A percentile compares a stretch with the other conserved stretches of the same genome.
These are phyloP conservation scores for Plectus sambesii DNA, from an alignment of 1,140 invertebrate species.

Conservation along the genomic window DNA sequence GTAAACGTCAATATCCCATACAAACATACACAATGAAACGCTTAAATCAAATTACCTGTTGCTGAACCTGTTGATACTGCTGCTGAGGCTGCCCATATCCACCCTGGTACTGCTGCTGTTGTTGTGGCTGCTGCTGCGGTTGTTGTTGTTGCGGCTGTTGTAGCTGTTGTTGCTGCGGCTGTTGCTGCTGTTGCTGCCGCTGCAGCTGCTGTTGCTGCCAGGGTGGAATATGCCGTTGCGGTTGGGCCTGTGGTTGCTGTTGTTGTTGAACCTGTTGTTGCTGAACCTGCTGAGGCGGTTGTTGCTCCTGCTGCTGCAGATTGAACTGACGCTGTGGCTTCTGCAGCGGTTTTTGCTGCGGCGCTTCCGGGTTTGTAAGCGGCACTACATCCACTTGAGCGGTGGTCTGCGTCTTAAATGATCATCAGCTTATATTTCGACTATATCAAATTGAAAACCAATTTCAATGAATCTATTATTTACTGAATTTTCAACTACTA, in stretches of 20 bases:
- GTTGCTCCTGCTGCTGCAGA: constrained; percentile 16
- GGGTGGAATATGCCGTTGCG: constrained; percentile 16
- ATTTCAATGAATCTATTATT: too few relatives aligned
- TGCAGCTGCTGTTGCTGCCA: constrained; percentile 23
- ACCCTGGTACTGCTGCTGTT: constrained; percentile 9
- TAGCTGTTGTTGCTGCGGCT: constrained; percentile 14
- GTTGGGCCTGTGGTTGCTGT: constrained; percentile 19
- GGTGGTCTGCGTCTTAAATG: too few relatives aligned
- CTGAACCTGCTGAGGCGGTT: constrained; percentile 10
- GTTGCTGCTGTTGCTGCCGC: constrained; percentile 15
- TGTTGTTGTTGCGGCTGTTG: constrained; percentile 14
- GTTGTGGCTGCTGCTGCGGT: constrained; percentile 10
- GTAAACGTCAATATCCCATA: constrained; percentile 21
- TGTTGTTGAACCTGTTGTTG: constrained; percentile 12
- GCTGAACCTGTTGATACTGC: constrained; percentile 20
- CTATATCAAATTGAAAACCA: too few relatives aligned
- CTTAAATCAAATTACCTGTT: constrained; percentile 48
- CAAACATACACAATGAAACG: constrained; percentile 34
- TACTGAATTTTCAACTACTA: too few relatives aligned
- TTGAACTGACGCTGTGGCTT: constrained; percentile 2
- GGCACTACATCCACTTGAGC: too few relatives aligned
- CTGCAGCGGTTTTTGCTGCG: constrained; percentile 16
- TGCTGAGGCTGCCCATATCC: constrained; percentile 13
- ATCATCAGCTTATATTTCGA: too few relatives aligned
- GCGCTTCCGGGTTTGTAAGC: not conserved